Evolutionary conservation across 1,140 invertebrate genomes (phyloP), one percentile per base, ranked within the genome.

Genomic region (Steinernema feltiae): DNA sequence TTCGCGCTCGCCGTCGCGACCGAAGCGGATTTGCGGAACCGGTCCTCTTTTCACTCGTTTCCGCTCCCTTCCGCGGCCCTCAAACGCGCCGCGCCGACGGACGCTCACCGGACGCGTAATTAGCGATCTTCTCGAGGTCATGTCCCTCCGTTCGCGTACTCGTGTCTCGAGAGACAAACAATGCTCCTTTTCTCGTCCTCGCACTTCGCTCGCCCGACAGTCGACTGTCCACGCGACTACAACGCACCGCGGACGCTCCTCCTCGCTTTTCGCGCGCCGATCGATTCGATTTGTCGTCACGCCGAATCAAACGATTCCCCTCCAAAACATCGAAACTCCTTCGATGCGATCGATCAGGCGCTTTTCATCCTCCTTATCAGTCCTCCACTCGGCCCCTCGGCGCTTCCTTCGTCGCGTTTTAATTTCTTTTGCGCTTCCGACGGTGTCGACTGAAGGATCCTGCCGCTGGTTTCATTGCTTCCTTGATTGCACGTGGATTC

Each of bases 91-190:
- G n/a, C n/a, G n/a, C n/a, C n/a, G n/a, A n/a, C n/a, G n/a, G n/a
- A n/a, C n/a, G n/a, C 53, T 41, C 24, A 63, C 53, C 53, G 7
- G 53, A 3, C 15, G 35, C 35, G 53, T 63, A 63, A 63, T 63
- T 63, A 63, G 24, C 53, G 53, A 63, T 27, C 24, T 21, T 63
- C 53, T 15, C 24, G 53, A 63, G 53, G 53, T 63, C 53, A 63
- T 63, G 53, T 63, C 53, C 15, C 12, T 21, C 7, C 53, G 53
- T 17, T 27, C 15, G 15, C 53, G 53, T 21, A 63, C 53, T n/a
- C 53, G 53, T 63, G 53, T 63, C 53, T 63, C 53, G 53, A 63
- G 53, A 63, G 53, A 21, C 53, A 63, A 63, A 63, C 53, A 63
- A 63, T 63, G 53, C 24, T 63, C 53, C 15, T 63, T n/a, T 3